Evolutionary conservation across 2,797 vertebrate genomes (phyloP), one percentile per base, ranked within the genome.

Genomic region (Oryzias sinensis): DNA sequence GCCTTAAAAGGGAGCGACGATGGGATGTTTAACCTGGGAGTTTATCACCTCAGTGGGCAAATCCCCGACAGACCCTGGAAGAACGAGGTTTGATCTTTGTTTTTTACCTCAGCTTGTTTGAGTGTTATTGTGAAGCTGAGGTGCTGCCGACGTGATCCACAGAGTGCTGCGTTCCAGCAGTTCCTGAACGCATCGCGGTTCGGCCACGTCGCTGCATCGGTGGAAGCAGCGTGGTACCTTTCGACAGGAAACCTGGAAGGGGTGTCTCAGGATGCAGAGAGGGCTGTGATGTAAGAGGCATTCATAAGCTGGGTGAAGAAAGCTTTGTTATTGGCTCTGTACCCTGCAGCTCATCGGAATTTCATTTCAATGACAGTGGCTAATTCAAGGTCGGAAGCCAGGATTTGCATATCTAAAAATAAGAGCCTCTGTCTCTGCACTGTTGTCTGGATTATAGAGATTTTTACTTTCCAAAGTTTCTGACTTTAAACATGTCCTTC

Each of bases 21-120:
- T 20, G 93, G 88, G 4, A 90, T 94, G 0, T 97, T 93, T 72
- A 97, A 98, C 77, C 87, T 98, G 44, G 96, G 95, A 25, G 63
- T 94, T 43, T 92, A 94, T 47, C 82, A 94, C 76, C 83, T 95
- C 54, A 91, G 71, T 20, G 94, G 94, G 45, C 75, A 82, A 46
- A 87, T 89, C 76, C 93, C 93, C 0, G 89, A 90, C 60, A 73
- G 69, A 9, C 78, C 81, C 6, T 48, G 46, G 18, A 93, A 60
- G 68, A 97, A 98, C 70, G 90, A 95, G 88, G 96, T 98, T 42
- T 1, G 60, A 55, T n/a, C 47, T 41, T 6, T 11, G 8, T 56
- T 17, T 47, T 0, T 14, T 37, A 7, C 29, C 8, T 33, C 9
- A 5, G 6, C 60, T 48, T 46, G 9, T 48, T 25, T 20, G 6